Conservation (phyloP, 2,888 invertebrate genomes). For the Arrhopalites spinosus region DNA sequence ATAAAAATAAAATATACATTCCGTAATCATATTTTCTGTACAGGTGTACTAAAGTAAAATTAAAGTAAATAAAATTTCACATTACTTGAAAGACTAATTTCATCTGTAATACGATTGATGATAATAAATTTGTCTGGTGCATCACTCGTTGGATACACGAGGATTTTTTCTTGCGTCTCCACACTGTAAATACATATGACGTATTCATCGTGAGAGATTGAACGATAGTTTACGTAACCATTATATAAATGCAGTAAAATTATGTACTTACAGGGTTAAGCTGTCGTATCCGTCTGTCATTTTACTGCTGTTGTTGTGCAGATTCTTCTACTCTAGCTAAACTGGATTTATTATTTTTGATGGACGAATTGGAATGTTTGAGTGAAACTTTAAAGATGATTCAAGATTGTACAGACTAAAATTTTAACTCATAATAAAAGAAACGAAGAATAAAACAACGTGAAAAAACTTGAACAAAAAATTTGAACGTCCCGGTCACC, state of each 20-base stretch:
- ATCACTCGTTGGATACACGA: constrained; percentile 73
- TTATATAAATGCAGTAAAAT: not conserved
- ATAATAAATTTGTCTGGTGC: constrained; percentile 75
- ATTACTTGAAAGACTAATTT: constrained; percentile 72
- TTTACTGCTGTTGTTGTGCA: not conserved
- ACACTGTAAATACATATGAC: constrained; percentile 65
- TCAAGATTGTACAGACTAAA: no score
- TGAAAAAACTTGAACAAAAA: no score
- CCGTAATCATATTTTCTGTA: no score
- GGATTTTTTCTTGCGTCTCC: constrained; percentile 86
- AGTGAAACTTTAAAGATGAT: no score
- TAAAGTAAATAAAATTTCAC: not conserved
- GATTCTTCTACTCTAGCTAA: no score
- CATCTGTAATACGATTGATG: constrained; percentile 80
- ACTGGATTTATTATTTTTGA: no score
- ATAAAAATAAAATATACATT: constrained; percentile 34
- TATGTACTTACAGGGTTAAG: constrained; percentile 46
- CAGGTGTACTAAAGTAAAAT: no score
- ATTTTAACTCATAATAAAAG: no score
- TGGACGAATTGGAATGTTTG: no score
- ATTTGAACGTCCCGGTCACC: no score
- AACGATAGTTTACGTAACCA: not conserved
- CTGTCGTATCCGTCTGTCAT: constrained; percentile 44
- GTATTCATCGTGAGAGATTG: no score
- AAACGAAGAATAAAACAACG: no score